phyloP scores from a whole-genome alignment of 2,113 vertebrate species.

The Mormoops blainvillei region DNA sequence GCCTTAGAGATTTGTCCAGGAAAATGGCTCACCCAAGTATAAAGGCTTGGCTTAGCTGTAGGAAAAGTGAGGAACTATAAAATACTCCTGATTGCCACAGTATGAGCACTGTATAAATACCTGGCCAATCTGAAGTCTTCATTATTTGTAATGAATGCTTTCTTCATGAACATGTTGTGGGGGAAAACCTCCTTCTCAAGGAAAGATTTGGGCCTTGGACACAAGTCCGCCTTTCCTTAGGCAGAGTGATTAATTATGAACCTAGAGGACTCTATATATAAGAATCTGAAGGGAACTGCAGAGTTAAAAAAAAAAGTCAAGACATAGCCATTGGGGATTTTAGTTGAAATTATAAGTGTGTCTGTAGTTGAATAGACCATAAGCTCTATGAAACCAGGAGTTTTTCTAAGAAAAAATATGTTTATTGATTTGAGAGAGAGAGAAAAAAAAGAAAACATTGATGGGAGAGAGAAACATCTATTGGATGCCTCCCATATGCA shows the following conservation, averaged over 20 bases:
- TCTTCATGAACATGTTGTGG: slow-evolving; percentile 2
- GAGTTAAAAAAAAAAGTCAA: not conserved
- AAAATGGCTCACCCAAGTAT: slow-evolving; percentile 54
- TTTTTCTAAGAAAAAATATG: not conserved
- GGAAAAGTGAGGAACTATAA: slow-evolving; percentile 60
- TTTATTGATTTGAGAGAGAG: too few relatives aligned
- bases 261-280: not conserved
- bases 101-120: slow-evolving; percentile 27
- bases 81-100: slow-evolving; percentile 35
- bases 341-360: not conserved
- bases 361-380: not conserved
- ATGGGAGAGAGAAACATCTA: too few relatives aligned
- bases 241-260: not conserved
- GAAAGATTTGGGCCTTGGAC: not conserved
- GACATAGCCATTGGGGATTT: not conserved
- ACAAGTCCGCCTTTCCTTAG: slow-evolving; percentile 11
- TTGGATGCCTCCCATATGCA: too few relatives aligned
- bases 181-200: not conserved
- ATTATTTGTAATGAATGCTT: slow-evolving; percentile 54
- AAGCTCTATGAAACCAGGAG: not conserved
- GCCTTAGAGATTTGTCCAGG: slow-evolving; percentile 65
- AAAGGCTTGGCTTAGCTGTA: slow-evolving; percentile 58
- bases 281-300: slow-evolving; percentile 7
- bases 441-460: too few relatives aligned
- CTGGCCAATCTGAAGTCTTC: slow-evolving; percentile 22